Conservation (phyloP, 2,797 vertebrate species). For the Lacerta viridis region DNA sequence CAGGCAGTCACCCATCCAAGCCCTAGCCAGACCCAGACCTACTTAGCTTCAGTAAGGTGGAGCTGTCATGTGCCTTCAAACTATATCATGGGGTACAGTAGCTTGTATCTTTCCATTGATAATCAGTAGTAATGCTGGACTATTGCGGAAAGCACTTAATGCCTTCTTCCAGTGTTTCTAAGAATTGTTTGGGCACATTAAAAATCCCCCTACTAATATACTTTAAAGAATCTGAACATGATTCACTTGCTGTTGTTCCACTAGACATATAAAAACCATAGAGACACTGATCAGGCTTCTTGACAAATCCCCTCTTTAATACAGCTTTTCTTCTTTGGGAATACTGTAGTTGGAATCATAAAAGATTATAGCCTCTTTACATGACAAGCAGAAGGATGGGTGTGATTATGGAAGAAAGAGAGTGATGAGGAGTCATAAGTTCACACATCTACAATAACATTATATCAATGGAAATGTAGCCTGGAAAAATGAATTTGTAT, state of each 20-base stretch:
- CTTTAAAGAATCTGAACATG: constrained; percentile 57
- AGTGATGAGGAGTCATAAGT: neutral
- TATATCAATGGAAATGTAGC: constrained; percentile 45
- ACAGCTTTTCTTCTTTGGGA: constrained; percentile 22
- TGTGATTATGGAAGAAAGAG: constrained; percentile 18
- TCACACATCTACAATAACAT: constrained; percentile 17
- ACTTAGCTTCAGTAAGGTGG: no score
- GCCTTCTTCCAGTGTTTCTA: neutral
- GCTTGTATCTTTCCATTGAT: neutral
- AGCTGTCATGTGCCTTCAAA: no score
- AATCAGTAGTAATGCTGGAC: neutral
- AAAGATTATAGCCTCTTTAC: constrained; percentile 11
- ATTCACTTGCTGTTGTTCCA: constrained; percentile 54
- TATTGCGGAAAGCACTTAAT: neutral
- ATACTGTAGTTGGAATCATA: constrained; percentile 9
- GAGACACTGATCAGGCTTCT: constrained; percentile 49
- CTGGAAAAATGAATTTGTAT: constrained; percentile 36
- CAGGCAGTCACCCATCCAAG: no score
- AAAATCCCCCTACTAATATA: constrained; percentile 44
- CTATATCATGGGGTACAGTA: neutral
- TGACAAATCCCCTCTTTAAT: constrained; percentile 21
- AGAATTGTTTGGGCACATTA: constrained; percentile 39
- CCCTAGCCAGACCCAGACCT: no score
- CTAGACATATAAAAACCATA: constrained; percentile 53
- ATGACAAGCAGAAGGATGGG: neutral